These are phyloP conservation scores for Labeo rohita DNA, from an alignment of 2,113 vertebrate species.

Conservation along the genomic window DNA sequence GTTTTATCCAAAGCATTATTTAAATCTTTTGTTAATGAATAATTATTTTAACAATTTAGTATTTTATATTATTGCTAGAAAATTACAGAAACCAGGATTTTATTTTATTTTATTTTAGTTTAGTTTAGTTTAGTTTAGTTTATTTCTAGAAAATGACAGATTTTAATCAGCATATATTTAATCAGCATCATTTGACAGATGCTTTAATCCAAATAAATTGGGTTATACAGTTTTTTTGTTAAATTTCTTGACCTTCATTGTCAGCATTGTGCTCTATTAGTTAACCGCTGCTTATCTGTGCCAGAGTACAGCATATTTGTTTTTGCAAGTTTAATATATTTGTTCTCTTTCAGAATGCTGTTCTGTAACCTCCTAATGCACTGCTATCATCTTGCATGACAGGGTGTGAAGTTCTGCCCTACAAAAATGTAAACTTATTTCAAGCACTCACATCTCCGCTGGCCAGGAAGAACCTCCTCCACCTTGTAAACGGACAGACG, in stretches of 20 bases:
- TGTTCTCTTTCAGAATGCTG: not conserved
- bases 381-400: not conserved
- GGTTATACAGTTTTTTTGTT: not conserved
- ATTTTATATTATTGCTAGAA: no score
- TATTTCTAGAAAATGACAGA: no score
- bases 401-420: not conserved
- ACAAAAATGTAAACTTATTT: not conserved
- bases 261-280: not conserved
- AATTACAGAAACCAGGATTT: no score
- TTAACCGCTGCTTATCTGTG: conserved; percentile 12
- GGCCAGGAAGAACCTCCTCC: conserved; percentile 67
- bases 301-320: not conserved
- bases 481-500: conserved; percentile 82
- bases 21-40: not conserved
- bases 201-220: not conserved
- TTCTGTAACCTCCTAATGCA: not conserved
- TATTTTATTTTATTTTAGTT: no score
- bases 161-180: no score
- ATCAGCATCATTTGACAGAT: not conserved
- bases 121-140: no score
- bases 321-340: not conserved
- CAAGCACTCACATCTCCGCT: conserved; percentile 74
- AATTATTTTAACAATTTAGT: not conserved
- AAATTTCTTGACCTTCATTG: not conserved
- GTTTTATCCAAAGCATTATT: not conserved